Evolutionary conservation across 1,140 invertebrate genomes (phyloP).

Genomic region (Musca vetustissima): DNA sequence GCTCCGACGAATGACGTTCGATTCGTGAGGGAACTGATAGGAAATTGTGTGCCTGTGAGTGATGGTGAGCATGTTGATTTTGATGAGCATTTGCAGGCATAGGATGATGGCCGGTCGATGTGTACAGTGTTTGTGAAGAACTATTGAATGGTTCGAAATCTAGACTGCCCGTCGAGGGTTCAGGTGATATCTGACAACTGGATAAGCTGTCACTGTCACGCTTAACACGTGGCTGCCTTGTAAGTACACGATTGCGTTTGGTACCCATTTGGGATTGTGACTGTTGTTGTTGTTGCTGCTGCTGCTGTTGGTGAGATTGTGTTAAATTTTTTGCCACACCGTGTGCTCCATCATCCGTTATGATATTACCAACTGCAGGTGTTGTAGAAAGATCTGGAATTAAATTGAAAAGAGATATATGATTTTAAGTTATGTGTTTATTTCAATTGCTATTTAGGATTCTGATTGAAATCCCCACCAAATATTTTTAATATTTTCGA

Average conservation of each 20-base stretch:
- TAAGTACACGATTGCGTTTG: slow-evolving; percentile 64
- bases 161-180: slow-evolving; percentile 46
- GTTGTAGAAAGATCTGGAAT: too few relatives aligned
- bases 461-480: too few relatives aligned
- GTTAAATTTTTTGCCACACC: too few relatives aligned
- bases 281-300: slow-evolving; percentile 13
- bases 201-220: slow-evolving; percentile 60
- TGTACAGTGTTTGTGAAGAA: slow-evolving; percentile 24
- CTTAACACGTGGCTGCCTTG: slow-evolving; percentile 68
- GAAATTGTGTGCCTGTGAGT: slow-evolving; percentile 47
- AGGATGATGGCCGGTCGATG: slow-evolving; percentile 37
- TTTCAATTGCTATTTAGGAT: too few relatives aligned
- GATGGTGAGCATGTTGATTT: slow-evolving; percentile 30
- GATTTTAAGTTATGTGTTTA: too few relatives aligned
- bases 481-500: too few relatives aligned
- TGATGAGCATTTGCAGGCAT: slow-evolving; percentile 30
- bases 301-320: neutral
- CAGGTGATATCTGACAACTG: slow-evolving; percentile 58
- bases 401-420: too few relatives aligned
- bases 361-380: too few relatives aligned
- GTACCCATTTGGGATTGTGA: slow-evolving; percentile 55
- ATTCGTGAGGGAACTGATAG: slow-evolving; percentile 58
- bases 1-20: slow-evolving; percentile 64
- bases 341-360: too few relatives aligned
- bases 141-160: slow-evolving; percentile 57